A percentile compares a stretch with the other conserved stretches of the same genome.
These are phyloP conservation scores for Ciconia nigra DNA, from an alignment of 2,797 vertebrate genomes.

Conservation along the genomic window DNA sequence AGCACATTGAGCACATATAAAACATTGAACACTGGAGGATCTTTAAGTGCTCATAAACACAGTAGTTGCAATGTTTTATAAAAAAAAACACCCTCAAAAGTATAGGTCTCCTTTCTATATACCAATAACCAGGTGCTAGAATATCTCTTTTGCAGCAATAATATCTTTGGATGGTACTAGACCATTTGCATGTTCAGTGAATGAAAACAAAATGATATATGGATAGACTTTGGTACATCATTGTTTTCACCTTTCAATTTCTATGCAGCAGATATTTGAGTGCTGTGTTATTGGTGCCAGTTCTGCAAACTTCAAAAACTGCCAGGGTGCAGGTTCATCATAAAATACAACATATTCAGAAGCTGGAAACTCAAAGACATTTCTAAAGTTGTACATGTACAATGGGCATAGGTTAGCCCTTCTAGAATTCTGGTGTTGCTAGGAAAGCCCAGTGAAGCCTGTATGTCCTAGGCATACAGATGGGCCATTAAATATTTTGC, in stretches of 20 bases:
- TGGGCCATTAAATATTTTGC: not conserved
- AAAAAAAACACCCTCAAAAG: not conserved
- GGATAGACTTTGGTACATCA: constrained; percentile 18
- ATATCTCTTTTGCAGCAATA: constrained; percentile 36
- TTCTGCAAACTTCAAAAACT: constrained; percentile 46
- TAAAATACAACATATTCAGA: not conserved
- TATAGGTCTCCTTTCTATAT: not conserved
- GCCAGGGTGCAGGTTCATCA: not conserved
- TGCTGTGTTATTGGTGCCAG: not conserved
- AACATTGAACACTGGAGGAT: constrained; percentile 31
- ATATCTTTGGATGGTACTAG: not conserved
- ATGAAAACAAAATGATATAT: not conserved
- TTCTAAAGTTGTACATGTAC: not conserved
- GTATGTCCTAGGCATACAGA: not conserved
- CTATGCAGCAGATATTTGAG: constrained; percentile 23
- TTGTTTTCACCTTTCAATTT: constrained; percentile 51
- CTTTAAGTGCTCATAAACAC: constrained; percentile 62
- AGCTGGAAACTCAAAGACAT: not conserved
- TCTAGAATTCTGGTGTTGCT: not conserved
- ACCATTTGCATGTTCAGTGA: constrained; percentile 38
- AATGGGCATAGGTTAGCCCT: not conserved
- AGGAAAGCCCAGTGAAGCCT: not conserved
- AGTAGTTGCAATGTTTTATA: constrained; percentile 12
- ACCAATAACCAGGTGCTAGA: constrained; percentile 25
- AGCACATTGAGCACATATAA: constrained; percentile 49